phyloP scores from a whole-genome alignment of 2,888 invertebrate genomes.

The Sipunculus nudus region DNA sequence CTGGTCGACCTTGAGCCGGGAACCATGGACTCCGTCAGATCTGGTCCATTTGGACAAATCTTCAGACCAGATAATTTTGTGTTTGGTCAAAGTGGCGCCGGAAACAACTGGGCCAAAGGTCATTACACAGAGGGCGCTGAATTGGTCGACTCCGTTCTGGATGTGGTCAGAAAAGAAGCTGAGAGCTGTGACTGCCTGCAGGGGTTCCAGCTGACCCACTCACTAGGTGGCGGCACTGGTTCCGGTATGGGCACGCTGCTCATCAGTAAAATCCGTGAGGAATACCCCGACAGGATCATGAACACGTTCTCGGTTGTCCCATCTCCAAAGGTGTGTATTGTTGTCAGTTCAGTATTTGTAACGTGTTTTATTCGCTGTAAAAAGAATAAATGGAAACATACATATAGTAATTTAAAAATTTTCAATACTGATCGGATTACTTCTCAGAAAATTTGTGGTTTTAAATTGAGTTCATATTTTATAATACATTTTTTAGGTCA shows the following conservation, averaged over 20 bases:
- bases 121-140: slow-evolving; percentile 65
- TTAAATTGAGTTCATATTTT: no score
- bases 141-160: slow-evolving; percentile 62
- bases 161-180: slow-evolving; percentile 63
- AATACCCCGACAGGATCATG: slow-evolving; percentile 98
- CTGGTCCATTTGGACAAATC: slow-evolving; percentile 93
- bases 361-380: no score
- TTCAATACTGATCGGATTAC: no score
- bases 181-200: slow-evolving; percentile 64
- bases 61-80: slow-evolving; percentile 92
- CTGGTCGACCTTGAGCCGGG: slow-evolving; percentile 94
- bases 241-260: slow-evolving; percentile 89
- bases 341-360: no score
- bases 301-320: slow-evolving; percentile 94
- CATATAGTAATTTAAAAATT: no score
- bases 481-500: no score
- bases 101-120: slow-evolving; percentile 62
- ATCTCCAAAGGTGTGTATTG: slow-evolving; percentile 76
- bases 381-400: no score
- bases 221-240: slow-evolving; percentile 87
- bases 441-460: no score
- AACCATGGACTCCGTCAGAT: slow-evolving; percentile 95
- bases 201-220: slow-evolving; percentile 68
- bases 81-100: slow-evolving; percentile 69
- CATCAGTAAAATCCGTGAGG: slow-evolving; percentile 95